Evolutionary conservation across 2,888 invertebrate species (phyloP).

Genomic region (Macrostomum cliftonense): DNA sequence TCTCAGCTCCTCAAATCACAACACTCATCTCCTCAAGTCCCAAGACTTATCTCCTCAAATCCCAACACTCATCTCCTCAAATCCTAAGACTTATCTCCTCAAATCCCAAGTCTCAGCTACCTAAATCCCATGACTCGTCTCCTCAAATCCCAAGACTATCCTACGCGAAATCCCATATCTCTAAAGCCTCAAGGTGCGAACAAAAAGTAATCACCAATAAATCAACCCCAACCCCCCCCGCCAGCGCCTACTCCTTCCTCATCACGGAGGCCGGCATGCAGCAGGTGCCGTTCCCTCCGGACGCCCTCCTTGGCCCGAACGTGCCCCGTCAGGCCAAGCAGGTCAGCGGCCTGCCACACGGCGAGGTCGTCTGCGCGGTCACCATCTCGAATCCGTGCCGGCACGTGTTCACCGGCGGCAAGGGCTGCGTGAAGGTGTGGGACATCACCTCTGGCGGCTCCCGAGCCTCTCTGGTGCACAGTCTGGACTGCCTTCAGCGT

Average conservation of each 20-base stretch:
- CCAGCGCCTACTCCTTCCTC: slow-evolving; percentile 79
- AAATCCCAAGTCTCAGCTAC: too few species aligned
- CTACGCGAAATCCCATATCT: too few species aligned
- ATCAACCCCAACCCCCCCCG: too few species aligned
- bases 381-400: slow-evolving; percentile 51
- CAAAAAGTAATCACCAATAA: too few species aligned
- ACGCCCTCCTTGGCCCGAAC: slow-evolving; percentile 74
- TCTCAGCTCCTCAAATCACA: too few species aligned
- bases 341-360: slow-evolving; percentile 73
- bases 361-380: slow-evolving; percentile 91
- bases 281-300: slow-evolving; percentile 69
- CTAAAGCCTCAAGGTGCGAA: too few species aligned
- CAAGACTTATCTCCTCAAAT: too few species aligned
- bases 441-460: slow-evolving; percentile 67
- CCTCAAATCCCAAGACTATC: too few species aligned
- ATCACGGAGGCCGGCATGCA: slow-evolving; percentile 49
- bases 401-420: slow-evolving; percentile 69
- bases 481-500: slow-evolving; percentile 46
- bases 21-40: too few species aligned
- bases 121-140: too few species aligned
- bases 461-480: slow-evolving; percentile 6
- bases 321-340: slow-evolving; percentile 74
- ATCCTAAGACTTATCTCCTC: too few species aligned
- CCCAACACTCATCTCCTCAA: too few species aligned
- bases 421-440: slow-evolving; percentile 92